Percentiles rank a stretch among this genome's conserved stretches.
phyloP scores from a whole-genome alignment of 2,888 invertebrate species.

The Idaea straminata region DNA sequence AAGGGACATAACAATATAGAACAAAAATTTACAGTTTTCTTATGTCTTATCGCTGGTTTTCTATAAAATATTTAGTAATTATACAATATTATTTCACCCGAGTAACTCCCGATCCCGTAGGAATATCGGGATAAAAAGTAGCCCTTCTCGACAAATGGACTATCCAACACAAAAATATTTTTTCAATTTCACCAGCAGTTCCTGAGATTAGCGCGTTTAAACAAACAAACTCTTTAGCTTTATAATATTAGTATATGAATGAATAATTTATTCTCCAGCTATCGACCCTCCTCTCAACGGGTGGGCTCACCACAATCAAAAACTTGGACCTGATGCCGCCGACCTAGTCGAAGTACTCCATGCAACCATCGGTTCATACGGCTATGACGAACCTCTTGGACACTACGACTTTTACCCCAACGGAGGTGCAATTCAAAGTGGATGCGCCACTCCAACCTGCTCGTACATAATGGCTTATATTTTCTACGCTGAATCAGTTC shows the following conservation, averaged over 20 bases:
- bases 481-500: conserved; percentile 64
- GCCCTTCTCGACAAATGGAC: too few relatives aligned
- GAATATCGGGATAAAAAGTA: too few relatives aligned
- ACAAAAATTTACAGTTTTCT: too few relatives aligned
- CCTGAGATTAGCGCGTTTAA: too few relatives aligned
- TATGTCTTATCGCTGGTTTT: too few relatives aligned
- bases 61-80: too few relatives aligned
- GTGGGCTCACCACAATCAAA: conserved; percentile 64
- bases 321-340: conserved; percentile 51
- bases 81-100: neutral
- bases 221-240: too few relatives aligned
- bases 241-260: too few relatives aligned
- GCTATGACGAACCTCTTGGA: conserved; percentile 65
- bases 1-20: too few relatives aligned
- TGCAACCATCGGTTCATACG: conserved; percentile 52
- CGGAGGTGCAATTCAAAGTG: conserved; percentile 56
- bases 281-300: conserved; percentile 67
- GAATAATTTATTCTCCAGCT: conserved; percentile 39
- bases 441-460: conserved; percentile 51
- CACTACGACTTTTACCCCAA: conserved; percentile 68
- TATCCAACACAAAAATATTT: too few relatives aligned
- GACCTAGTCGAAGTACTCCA: conserved; percentile 65
- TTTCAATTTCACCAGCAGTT: too few relatives aligned
- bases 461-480: conserved; percentile 52
- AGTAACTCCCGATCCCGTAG: too few relatives aligned